phyloP scores from a whole-genome alignment of 2,888 invertebrate genomes.

The Dicranocentrus wangi region DNA sequence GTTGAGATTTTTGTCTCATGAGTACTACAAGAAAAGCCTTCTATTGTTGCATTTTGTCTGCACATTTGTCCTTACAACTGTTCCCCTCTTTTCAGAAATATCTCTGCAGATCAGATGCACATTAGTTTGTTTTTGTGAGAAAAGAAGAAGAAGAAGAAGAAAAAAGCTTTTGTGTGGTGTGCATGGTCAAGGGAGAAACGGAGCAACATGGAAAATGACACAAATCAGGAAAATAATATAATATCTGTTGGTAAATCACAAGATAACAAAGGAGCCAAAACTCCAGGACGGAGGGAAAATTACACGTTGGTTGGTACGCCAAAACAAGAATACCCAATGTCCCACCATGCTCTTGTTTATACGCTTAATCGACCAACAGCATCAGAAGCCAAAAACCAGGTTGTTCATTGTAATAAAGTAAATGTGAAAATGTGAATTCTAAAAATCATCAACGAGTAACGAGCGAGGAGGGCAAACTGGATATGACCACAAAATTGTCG shows the following conservation, averaged over 20 bases:
- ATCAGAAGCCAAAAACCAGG: neutral
- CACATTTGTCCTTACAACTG: slow-evolving; percentile 30
- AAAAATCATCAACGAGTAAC: neutral
- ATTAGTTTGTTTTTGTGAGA: slow-evolving; percentile 24
- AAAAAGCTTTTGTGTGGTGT: neutral
- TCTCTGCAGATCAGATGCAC: slow-evolving; percentile 34
- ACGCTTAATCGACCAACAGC: slow-evolving; percentile 16
- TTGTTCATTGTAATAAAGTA: too few relatives aligned
- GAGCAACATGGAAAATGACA: slow-evolving; percentile 29
- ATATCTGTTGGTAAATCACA: neutral
- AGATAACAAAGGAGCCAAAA: neutral
- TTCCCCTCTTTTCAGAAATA: slow-evolving; percentile 5
- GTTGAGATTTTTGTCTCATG: slow-evolving; percentile 13
- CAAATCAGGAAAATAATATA: slow-evolving; percentile 3
- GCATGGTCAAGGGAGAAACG: slow-evolving; percentile 33
- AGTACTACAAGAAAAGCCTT: slow-evolving; percentile 15
- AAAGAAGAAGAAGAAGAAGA: too few relatives aligned
- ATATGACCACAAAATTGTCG: slow-evolving; percentile 47
- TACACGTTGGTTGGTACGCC: too few relatives aligned
- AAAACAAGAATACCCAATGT: too few relatives aligned
- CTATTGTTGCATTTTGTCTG: slow-evolving; percentile 22
- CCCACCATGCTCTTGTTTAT: too few relatives aligned
- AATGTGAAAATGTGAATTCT: too few relatives aligned
- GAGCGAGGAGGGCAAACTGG: neutral
- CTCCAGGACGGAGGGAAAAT: neutral